A percentile compares a stretch with the other conserved stretches of the same genome.
phyloP scores from a whole-genome alignment of 2,888 invertebrate genomes.

The Corythucha ciliata region DNA sequence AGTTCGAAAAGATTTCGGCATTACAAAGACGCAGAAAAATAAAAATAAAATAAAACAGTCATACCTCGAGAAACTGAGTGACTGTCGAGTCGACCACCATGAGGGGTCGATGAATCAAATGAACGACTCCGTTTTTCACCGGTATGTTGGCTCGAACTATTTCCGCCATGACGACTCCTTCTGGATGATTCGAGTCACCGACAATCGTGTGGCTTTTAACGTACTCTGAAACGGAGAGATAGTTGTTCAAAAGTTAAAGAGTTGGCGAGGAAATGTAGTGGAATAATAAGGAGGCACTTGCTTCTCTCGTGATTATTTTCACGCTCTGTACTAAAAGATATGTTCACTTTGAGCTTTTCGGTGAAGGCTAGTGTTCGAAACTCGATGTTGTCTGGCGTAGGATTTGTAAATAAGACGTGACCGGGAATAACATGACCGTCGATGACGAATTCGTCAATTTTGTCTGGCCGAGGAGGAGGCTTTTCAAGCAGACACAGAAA shows the following conservation, averaged over 20 bases:
- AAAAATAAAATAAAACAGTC: conserved; percentile 33
- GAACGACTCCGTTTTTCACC: conserved; percentile 84
- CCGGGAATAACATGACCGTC: conserved; percentile 85
- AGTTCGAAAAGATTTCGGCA: not conserved
- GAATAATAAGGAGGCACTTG: conserved; percentile 40
- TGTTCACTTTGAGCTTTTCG: conserved; percentile 73
- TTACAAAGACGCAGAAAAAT: not conserved
- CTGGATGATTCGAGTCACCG: conserved; percentile 65
- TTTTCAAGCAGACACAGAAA: conserved; percentile 16
- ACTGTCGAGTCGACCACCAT: conserved; percentile 87
- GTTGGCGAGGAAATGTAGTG: no score
- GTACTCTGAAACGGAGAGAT: conserved; percentile 54
- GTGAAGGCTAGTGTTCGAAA: conserved; percentile 73
- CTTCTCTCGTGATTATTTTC: conserved; percentile 57
- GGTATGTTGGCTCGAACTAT: conserved; percentile 85
- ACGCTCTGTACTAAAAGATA: conserved; percentile 64
- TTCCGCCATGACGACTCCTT: conserved; percentile 77
- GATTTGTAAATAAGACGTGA: conserved; percentile 75
- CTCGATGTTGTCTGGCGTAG: conserved; percentile 61
- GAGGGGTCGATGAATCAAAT: conserved; percentile 81
- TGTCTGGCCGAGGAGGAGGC: conserved; percentile 42
- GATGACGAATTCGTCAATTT: conserved; percentile 73
- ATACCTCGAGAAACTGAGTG: conserved; percentile 75
- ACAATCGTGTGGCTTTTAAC: conserved; percentile 75
- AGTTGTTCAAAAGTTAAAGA: conserved; percentile 11